Percentiles rank a stretch among this genome's conserved stretches.
These are phyloP conservation scores for Sarcophaga bullata DNA, from an alignment of 1,140 invertebrate genomes.

Conservation along the genomic window DNA sequence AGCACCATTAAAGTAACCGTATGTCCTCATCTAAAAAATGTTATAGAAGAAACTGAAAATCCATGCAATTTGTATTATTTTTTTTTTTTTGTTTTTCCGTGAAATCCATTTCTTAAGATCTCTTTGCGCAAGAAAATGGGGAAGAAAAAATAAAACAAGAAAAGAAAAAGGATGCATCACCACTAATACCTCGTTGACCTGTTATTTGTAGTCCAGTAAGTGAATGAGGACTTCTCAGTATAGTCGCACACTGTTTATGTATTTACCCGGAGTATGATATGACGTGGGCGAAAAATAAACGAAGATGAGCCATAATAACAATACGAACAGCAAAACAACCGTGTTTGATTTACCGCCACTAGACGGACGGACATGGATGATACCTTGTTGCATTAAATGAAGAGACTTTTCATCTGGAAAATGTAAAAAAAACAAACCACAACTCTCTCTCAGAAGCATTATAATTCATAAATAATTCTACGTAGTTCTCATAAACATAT, in stretches of 20 bases:
- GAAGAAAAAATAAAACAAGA: background rate
- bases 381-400: no score
- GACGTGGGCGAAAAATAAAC: background rate
- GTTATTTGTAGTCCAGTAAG: conserved; percentile 29
- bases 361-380: no score
- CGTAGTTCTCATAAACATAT: background rate
- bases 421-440: background rate
- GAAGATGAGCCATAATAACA: background rate
- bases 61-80: no score
- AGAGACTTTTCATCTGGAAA: background rate
- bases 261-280: background rate
- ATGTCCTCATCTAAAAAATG: no score
- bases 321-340: background rate
- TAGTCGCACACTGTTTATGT: background rate
- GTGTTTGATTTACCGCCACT: background rate
- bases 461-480: background rate
- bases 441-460: background rate
- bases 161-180: background rate
- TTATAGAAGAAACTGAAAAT: no score
- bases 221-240: background rate
- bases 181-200: conserved; percentile 33
- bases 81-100: no score
- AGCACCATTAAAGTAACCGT: no score
- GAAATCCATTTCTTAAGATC: conserved; percentile 33
- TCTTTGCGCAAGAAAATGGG: background rate